A percentile compares a stretch with the other conserved stretches of the same genome.
phyloP scores from a whole-genome alignment of 2,113 vertebrate species.

The Nothoprocta pentlandii region DNA sequence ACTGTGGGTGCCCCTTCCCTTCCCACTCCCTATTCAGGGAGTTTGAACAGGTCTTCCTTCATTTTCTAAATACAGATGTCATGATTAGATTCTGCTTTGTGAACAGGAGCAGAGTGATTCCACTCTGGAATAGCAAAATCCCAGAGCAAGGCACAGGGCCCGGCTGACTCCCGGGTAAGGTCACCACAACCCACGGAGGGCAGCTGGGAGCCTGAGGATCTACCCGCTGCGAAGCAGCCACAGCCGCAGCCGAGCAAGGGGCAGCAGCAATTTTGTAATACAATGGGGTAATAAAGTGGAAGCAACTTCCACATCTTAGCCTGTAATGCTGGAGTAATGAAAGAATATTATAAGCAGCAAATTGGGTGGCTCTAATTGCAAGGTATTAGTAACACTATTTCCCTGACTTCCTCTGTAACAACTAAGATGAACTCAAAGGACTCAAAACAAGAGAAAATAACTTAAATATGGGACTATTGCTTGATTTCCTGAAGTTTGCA shows the following conservation, averaged over 20 bases:
- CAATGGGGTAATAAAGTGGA: background rate
- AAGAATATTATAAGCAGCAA: background rate
- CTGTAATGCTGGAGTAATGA: background rate
- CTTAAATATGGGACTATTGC: background rate
- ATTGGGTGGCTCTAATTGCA: background rate
- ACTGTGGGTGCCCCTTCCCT: background rate
- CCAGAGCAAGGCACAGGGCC: background rate
- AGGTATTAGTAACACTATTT: background rate
- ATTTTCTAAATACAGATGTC: background rate
- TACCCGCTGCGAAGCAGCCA: background rate
- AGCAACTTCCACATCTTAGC: background rate
- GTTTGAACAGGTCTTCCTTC: background rate
- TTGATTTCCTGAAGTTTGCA: background rate
- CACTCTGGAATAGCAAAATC: background rate
- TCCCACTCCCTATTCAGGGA: background rate
- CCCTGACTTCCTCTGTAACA: background rate
- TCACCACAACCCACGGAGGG: background rate
- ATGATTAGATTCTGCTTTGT: background rate
- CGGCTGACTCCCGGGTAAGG: background rate
- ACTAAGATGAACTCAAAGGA: background rate
- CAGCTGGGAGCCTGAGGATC: background rate
- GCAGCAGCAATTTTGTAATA: background rate
- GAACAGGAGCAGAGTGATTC: background rate
- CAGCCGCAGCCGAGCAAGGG: background rate
- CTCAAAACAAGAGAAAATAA: background rate